Evolutionary conservation across 2,113 vertebrate genomes (phyloP).

Genomic region (Mystacornis crossleyi): DNA sequence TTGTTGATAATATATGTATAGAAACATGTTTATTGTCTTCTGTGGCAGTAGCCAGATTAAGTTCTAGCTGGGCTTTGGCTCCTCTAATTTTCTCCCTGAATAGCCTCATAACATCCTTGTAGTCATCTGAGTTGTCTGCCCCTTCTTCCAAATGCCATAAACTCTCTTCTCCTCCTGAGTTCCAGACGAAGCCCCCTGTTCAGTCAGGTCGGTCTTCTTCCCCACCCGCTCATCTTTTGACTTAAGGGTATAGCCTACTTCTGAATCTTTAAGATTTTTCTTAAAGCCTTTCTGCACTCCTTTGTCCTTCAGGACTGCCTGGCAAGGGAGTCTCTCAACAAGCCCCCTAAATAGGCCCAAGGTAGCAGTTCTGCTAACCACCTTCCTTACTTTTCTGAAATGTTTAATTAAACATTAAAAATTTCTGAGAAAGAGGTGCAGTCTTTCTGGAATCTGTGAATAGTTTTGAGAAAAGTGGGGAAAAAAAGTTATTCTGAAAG

Average conservation of each 20-base stretch:
- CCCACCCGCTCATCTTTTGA: not conserved
- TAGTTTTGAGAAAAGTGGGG: not conserved
- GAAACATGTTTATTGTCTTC: not conserved
- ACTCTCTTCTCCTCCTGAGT: not conserved
- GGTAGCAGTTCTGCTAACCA: not conserved
- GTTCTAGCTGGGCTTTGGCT: not conserved
- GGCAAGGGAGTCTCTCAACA: not conserved
- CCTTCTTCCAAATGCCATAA: not conserved
- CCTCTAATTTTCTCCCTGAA: not conserved
- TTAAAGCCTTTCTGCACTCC: not conserved
- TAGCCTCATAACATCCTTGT: not conserved
- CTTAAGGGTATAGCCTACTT: not conserved
- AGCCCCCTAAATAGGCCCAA: not conserved
- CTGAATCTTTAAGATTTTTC: not conserved
- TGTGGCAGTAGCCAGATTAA: not conserved
- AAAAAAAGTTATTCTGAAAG: not conserved
- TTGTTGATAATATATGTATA: too few relatives aligned
- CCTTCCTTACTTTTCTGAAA: not conserved
- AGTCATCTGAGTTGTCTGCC: not conserved
- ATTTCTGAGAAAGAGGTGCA: not conserved
- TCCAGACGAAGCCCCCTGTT: not conserved
- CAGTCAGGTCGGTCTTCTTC: accelerated
- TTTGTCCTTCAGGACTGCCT: not conserved
- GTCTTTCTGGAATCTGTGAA: not conserved
- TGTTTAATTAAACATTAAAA: not conserved